Base-by-base conservation (phyloP, 2,888 invertebrate species). In the Dendrolimus houi region DNA sequence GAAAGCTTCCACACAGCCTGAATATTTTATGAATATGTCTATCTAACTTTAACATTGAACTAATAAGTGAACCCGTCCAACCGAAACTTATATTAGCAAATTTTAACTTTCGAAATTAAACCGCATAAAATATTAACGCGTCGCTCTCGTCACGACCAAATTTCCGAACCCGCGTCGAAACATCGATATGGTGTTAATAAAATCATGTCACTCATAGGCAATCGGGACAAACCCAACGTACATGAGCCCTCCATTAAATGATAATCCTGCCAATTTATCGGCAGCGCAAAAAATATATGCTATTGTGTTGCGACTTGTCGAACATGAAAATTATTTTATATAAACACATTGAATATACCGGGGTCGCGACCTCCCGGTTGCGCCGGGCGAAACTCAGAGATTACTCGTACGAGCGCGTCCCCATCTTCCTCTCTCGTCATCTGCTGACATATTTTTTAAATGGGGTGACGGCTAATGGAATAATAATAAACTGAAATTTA, bases 211-310 rank as follows among this genome's bases (percentile, higher is more conserved):
- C 81, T 88, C 83, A 84, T 85, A 87, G 84, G 83, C 82, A 81
- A 86, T 81, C 79, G 79, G 82, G 84, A 86, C 87, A 83, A 83
- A 84, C 81, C 85, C 83, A 77, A 74, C 82, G 80, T 85, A 89
- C 88, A 89, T 85, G 89, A 89, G 87, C 89, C 89, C 87, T 87
- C 87, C 89, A 89, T 89, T 90, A 89, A 88, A 88, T 87, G 87
- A 88, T 90, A 90, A 90, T 90, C 89, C 89, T 74, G 74, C 84
- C 89, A 88, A 90, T 90, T 87, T 89, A 90, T 89, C 81, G 88
- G 72, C 79, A 68, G 76, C 80, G 83, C 83, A 88, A 89, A 90
- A 90, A 89, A 89, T 85, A 80, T 81, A 75, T 80, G 75, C 74
- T 72, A 87, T 90, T 90, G 89, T 89, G 84, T 84, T 71, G 81